Base-by-base conservation (phyloP, 1,140 invertebrate species). In the Hylyphantes graminicola region DNA sequence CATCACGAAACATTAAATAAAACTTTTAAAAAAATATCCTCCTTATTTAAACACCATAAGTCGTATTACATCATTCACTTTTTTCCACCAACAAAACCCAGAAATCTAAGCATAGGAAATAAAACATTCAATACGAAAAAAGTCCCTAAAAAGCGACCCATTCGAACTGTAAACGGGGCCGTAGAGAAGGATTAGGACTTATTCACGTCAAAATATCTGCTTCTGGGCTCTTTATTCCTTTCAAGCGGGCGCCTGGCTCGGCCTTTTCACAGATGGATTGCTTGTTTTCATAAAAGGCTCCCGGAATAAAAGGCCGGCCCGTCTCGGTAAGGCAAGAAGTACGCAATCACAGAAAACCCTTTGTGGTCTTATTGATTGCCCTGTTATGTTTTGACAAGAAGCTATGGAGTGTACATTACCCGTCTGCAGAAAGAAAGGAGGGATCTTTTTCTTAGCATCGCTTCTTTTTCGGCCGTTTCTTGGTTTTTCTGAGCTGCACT, bases 201-300 rank as follows among this genome's bases (percentile, higher is more conserved):
- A 80, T 80, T 80, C 64, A 80, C 21, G 77, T 80, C 77, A 70
- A 80, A 80, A 80, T 80, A 80, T 70, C 77, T 55, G 76, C 63
- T 67, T 67, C 21, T 55, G n/a, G 8, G n/a, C 48, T 11, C 15
- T 65, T 57, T 78, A 48, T 67, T 51, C n/a, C 6, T 67, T 35
- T 55, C 0, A 19, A 35, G 35, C 35, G 63, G 48, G n/a, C 50
- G 61, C 48, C 63, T 35, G 17, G 48, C 59, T 64, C 50, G 19
- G 65, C 77, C 65, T 80, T 80, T 80, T 80, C 77, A 80, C 77
- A 80, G 77, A 70, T 80, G 77, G 70, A 80, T 80, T 80, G 77
- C 77, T 80, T 80, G 77, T 80, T 80, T 80, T 80, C 70, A 68
- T 80, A 80, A 80, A 64, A 51, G 59, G 21, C 48, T 74, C 51